Evolutionary conservation across 2,113 vertebrate species (phyloP), one percentile per base, ranked within the genome.

Genomic region (Holacanthus passer): DNA sequence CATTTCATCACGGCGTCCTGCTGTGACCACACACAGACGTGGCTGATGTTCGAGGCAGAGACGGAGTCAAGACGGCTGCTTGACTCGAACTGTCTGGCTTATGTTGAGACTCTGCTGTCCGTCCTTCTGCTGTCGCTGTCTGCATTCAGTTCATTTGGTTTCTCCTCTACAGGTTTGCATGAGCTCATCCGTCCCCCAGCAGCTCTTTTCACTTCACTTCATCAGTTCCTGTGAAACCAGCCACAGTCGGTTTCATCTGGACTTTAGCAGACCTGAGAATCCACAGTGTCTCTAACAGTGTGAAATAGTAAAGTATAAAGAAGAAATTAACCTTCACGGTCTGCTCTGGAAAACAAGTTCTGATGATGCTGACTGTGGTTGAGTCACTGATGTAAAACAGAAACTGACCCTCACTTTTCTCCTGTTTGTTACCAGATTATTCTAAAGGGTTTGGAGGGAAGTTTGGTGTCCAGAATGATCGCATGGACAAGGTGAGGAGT

Each of bases 361-460:
- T 37, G 76, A 8, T 58, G 76, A 67, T 0, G 60, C 66, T 4
- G 59, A 39, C n/a, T 84, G 83, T 66, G 64, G 74, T 62, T 58
- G 35, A 50, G 19, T n/a, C 1, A 3, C 4, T 48, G 2, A 9
- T 2, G 17, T 10, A 1, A 39, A 59, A 29, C 59, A 53, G 20
- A 24, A 32, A 31, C 0, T 78, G 52, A 89, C 11, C 12, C 45
- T 0, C 13, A 9, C 6, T 10, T 37, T 0, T 78, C n/a, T 75
- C 27, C 32, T 13, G 22, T 55, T 53, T 79, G 10, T 75, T 52
- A 0, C 41, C 95, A 99, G 98, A 99, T 94, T 99, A 99, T 43
- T 96, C 97, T 0, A 96, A 96, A 91, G 98, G 98, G 12, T 99
- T 99, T 70, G 98, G 98, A 63, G 98, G 98, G 14, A 99, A 99